These are phyloP conservation scores for Ophioninae sp. DNA, from an alignment of 2,888 invertebrate genomes.

Conservation along the genomic window DNA sequence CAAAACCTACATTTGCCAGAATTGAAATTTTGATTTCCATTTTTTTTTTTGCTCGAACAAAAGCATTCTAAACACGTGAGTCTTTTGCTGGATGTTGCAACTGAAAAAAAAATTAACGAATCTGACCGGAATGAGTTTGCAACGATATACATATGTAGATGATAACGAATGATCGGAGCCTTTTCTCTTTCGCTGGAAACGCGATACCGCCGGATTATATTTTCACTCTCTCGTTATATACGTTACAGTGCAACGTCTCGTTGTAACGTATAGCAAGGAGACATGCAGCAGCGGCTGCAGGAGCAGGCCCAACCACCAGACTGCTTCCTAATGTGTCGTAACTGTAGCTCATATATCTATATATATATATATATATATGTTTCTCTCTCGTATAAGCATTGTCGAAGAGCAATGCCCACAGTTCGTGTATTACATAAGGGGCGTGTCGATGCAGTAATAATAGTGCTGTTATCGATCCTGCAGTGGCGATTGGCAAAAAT, in stretches of 20 bases:
- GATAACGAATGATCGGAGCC: slow-evolving; percentile 40
- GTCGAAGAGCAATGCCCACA: slow-evolving; percentile 55
- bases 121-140: slow-evolving; percentile 17
- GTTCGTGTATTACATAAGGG: slow-evolving; percentile 54
- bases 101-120: slow-evolving; percentile 30
- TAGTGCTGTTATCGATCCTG: slow-evolving; percentile 28
- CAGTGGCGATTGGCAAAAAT: slow-evolving; percentile 6
- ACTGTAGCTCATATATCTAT: slow-evolving; percentile 46
- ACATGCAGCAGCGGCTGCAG: slow-evolving; percentile 40
- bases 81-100: neutral
- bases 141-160: slow-evolving; percentile 23
- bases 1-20: too few relatives aligned
- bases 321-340: slow-evolving; percentile 62
- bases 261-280: slow-evolving; percentile 38
- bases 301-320: slow-evolving; percentile 38
- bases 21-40: too few relatives aligned
- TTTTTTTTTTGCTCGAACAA: neutral
- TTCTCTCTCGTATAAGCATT: slow-evolving; percentile 11
- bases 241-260: slow-evolving; percentile 33
- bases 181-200: slow-evolving; percentile 52
- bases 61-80: neutral
- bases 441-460: slow-evolving; percentile 35
- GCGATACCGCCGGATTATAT: slow-evolving; percentile 57
- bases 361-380: too few relatives aligned
- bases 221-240: slow-evolving; percentile 55